Percentiles rank a stretch among this genome's conserved stretches.
Evolutionary conservation across 2,113 vertebrate genomes (phyloP).

Genomic region (Phasianus colchicus): DNA sequence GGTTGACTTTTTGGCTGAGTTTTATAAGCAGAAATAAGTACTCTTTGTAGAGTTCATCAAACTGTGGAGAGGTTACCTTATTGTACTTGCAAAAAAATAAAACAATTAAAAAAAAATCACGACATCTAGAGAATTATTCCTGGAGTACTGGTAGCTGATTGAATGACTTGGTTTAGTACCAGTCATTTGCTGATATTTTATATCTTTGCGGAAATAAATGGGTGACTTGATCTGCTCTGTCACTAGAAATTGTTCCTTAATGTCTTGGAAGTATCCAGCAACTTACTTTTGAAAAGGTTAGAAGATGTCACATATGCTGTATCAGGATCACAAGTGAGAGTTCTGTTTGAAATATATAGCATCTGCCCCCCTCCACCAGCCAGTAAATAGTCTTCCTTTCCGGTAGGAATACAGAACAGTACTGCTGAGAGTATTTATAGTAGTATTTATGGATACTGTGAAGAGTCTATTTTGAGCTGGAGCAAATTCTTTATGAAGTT

Average conservation of each 20-base stretch:
- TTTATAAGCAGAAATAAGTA: not conserved
- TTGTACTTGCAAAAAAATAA: accelerated
- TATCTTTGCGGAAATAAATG: not conserved
- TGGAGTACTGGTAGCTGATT: not conserved
- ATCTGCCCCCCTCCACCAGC: not conserved
- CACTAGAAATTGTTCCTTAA: not conserved
- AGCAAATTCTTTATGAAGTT: not conserved
- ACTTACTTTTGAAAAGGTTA: not conserved
- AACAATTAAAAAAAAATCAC: not conserved
- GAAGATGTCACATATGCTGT: accelerated
- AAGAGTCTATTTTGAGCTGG: not conserved
- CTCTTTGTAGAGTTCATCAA: not conserved
- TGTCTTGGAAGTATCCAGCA: not conserved
- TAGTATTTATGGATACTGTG: not conserved
- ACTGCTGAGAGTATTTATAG: not conserved
- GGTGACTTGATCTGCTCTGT: not conserved
- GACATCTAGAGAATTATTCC: not conserved
- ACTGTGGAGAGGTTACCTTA: not conserved
- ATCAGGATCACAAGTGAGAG: not conserved
- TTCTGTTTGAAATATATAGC: not conserved
- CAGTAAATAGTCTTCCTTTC: not conserved
- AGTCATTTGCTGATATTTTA: not conserved
- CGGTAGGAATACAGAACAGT: not conserved
- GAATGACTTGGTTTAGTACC: not conserved
- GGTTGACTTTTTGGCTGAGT: not conserved